A percentile compares a stretch with the other conserved stretches of the same genome.
These are phyloP conservation scores for Limnephilus marmoratus DNA, from an alignment of 2,888 invertebrate species.

Conservation along the genomic window DNA sequence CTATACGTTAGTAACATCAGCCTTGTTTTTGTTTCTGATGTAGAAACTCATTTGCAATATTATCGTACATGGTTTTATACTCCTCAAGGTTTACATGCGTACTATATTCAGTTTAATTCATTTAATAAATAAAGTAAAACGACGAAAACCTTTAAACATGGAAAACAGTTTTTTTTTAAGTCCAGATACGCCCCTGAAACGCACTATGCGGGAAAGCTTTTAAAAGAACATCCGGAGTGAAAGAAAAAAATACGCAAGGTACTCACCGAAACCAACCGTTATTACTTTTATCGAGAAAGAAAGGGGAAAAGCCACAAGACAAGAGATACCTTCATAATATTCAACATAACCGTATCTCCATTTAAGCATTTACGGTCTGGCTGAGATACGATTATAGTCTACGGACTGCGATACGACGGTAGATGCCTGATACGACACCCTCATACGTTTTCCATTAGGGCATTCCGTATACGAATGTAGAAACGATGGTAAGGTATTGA, in stretches of 20 bases:
- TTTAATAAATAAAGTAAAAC: neutral
- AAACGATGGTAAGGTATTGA: neutral
- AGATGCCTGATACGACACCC: neutral
- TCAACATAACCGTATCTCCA: constrained; percentile 2
- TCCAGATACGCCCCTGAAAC: neutral
- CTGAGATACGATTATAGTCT: neutral
- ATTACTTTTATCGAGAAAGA: neutral
- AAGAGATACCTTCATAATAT: constrained; percentile 2
- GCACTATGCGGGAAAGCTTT: neutral
- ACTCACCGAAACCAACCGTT: neutral
- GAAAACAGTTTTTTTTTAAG: neutral
- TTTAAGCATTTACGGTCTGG: neutral
- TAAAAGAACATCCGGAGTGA: constrained; percentile 2
- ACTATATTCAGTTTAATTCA: neutral
- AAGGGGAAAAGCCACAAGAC: neutral
- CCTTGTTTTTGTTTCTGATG: too few species aligned
- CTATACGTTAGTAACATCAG: too few species aligned
- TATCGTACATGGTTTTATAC: too few species aligned
- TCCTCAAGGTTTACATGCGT: too few species aligned
- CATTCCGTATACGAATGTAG: neutral
- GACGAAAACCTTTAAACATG: neutral
- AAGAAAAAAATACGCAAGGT: neutral
- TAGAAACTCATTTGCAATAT: too few species aligned
- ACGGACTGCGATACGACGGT: neutral
- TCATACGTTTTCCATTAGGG: neutral